phyloP scores from a whole-genome alignment of 2,113 vertebrate species.

The Litocranius walleri region DNA sequence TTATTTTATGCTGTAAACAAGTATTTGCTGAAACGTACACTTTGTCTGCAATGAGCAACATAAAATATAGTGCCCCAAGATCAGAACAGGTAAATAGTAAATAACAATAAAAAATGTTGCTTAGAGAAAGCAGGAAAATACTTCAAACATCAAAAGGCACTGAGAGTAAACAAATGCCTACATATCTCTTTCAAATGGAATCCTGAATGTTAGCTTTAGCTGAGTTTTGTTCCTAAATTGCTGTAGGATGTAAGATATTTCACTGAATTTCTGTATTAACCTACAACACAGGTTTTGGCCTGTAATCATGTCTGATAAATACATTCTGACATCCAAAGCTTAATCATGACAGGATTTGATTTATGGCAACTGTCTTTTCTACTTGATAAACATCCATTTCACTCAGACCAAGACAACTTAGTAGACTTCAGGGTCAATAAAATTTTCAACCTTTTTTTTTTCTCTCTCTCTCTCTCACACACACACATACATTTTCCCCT shows the following conservation, averaged over 20 bases:
- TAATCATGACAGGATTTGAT: slow-evolving; percentile 55
- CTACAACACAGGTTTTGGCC: neutral
- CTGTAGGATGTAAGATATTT: neutral
- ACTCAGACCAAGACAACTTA: neutral
- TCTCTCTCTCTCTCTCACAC: neutral
- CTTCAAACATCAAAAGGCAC: neutral
- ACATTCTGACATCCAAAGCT: slow-evolving; percentile 20
- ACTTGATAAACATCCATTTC: slow-evolving; percentile 38
- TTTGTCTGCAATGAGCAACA: neutral
- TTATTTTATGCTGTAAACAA: neutral
- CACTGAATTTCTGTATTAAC: slow-evolving; percentile 41
- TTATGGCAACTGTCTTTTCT: slow-evolving; percentile 62
- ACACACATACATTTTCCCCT: neutral
- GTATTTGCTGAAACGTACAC: neutral
- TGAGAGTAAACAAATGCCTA: neutral
- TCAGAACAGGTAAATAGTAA: neutral
- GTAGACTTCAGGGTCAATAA: slow-evolving; percentile 21
- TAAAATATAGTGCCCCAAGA: neutral
- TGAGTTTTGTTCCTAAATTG: neutral
- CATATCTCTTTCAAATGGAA: neutral
- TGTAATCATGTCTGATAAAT: slow-evolving; percentile 58
- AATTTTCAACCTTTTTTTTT: neutral
- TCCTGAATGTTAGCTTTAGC: neutral
- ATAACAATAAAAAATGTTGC: neutral
- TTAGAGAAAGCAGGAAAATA: neutral